Conservation (phyloP, 1,140 invertebrate species). For the Popillia japonica region DNA sequence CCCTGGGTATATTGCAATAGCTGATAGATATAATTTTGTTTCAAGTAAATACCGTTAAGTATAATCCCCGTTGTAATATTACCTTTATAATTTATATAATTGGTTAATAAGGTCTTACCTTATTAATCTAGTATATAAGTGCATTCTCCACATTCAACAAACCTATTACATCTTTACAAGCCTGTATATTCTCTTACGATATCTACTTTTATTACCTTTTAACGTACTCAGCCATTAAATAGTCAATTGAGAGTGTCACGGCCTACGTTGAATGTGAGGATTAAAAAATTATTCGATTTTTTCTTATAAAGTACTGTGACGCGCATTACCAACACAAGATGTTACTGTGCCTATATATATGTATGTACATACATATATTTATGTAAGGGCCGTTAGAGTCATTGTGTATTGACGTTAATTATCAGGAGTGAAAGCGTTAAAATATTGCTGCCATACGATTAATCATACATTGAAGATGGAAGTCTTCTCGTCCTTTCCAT, state of each 20-base stretch:
- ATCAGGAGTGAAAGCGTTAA: constrained; percentile 4
- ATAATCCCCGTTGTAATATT: too few relatives aligned
- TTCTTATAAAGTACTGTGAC: background rate
- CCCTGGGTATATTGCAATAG: too few relatives aligned
- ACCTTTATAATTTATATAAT: too few relatives aligned
- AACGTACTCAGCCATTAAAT: constrained; percentile 4
- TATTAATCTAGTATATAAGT: too few relatives aligned
- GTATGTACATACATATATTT: too few relatives aligned
- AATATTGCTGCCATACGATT: constrained; percentile 14
- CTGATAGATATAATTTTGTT: too few relatives aligned
- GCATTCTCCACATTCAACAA: too few relatives aligned
- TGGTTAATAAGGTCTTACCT: too few relatives aligned
- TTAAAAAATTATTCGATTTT: constrained; percentile 16
- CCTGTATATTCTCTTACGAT: background rate
- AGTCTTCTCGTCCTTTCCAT: background rate
- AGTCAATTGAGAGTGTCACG: constrained; percentile 1
- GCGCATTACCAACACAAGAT: background rate
- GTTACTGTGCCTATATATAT: background rate
- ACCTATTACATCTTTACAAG: too few relatives aligned
- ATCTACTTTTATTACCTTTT: background rate
- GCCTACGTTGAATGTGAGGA: constrained; percentile 3
- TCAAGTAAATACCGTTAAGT: too few relatives aligned
- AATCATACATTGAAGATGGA: constrained; percentile 5
- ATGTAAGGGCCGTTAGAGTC: background rate
- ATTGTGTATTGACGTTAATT: constrained; percentile 16